Evolutionary conservation across 2,888 invertebrate species (phyloP).

Genomic region (Patella caerulea): DNA sequence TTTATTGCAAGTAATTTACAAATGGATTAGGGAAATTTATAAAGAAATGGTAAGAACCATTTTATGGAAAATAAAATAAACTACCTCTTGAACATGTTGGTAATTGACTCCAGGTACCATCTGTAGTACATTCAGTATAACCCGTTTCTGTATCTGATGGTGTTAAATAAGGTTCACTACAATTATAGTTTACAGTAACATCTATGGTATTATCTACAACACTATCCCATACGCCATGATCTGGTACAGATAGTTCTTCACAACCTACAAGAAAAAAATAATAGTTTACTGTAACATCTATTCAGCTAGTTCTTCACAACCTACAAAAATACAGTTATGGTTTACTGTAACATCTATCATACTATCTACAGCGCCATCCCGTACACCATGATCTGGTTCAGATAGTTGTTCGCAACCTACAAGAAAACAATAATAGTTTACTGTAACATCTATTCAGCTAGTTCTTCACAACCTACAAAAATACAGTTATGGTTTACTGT

Average conservation of each 20-base stretch:
- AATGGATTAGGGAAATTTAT: too few relatives aligned
- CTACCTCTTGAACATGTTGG: not conserved
- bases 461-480: too few relatives aligned
- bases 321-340: not conserved
- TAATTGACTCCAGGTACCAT: not conserved
- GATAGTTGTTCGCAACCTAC: not conserved
- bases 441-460: not conserved
- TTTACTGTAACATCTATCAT: not conserved
- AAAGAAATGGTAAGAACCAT: too few relatives aligned
- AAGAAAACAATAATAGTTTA: not conserved
- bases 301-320: too few relatives aligned
- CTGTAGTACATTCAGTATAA: not conserved
- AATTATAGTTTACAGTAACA: not conserved
- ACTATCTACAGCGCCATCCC: not conserved
- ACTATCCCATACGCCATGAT: not conserved
- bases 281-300: not conserved
- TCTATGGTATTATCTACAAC: not conserved
- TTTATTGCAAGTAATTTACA: too few relatives aligned
- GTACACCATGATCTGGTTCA: not conserved
- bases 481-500: not conserved
- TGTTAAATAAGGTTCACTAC: not conserved
- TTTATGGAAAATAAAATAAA: too few relatives aligned
- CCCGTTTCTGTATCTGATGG: not conserved
- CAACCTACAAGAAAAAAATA: not conserved
- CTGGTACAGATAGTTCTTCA: not conserved